phyloP scores from a whole-genome alignment of 2,888 invertebrate genomes.

The Dorcus parallelipipedus region DNA sequence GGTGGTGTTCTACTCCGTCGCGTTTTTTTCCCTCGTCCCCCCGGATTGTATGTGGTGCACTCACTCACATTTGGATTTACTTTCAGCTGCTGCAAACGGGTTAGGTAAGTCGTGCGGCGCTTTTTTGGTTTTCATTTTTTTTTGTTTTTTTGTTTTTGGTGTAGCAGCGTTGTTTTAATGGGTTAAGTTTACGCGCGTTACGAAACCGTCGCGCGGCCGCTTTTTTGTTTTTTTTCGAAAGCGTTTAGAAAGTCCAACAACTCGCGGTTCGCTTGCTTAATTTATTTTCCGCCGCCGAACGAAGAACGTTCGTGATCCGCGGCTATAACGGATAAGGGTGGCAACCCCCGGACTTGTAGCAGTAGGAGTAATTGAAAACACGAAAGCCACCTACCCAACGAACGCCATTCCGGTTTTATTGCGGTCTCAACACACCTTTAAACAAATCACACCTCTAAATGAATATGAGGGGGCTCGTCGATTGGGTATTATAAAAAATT shows the following conservation, averaged over 20 bases:
- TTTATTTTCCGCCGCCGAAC: not conserved
- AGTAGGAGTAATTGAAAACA: slow-evolving; percentile 13
- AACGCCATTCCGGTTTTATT: not conserved
- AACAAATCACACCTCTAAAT: not conserved
- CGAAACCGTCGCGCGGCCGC: slow-evolving; percentile 1
- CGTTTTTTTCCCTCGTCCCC: too few relatives aligned
- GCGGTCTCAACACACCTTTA: not conserved
- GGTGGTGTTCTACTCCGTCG: slow-evolving; percentile 5
- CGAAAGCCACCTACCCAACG: slow-evolving; percentile 10
- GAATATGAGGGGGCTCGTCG: not conserved
- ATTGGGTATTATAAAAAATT: not conserved
- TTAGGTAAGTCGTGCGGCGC: slow-evolving; percentile 16
- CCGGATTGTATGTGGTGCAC: slow-evolving; percentile 11
- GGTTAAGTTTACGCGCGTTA: slow-evolving; percentile 3
- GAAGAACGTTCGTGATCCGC: slow-evolving; percentile 5
- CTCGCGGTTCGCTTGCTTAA: not conserved
- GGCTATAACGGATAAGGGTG: slow-evolving; percentile 6
- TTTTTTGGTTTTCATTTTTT: slow-evolving; percentile 10
- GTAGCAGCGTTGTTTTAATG: not conserved
- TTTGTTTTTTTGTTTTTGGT: not conserved
- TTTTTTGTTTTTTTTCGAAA: not conserved
- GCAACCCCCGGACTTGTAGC: not conserved
- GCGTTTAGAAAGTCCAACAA: too few relatives aligned
- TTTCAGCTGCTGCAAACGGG: slow-evolving; percentile 10
- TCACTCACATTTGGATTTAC: slow-evolving; percentile 13